Conservation (phyloP, 2,113 vertebrate genomes). For the Paralichthys olivaceus region DNA sequence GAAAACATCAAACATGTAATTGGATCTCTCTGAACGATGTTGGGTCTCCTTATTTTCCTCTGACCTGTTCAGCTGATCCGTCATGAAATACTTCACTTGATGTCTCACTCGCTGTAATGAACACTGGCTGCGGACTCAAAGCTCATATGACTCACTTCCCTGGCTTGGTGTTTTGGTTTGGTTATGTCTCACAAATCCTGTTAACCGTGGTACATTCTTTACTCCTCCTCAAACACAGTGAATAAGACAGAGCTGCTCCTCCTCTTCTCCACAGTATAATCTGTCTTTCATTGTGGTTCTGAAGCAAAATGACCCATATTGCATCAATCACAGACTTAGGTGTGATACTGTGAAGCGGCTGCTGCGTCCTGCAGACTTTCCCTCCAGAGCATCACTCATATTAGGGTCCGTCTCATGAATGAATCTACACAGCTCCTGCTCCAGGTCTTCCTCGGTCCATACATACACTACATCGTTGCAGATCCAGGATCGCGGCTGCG, state of each 20-base stretch:
- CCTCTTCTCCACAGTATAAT: not conserved
- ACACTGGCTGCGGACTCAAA: not conserved
- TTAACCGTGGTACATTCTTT: not conserved
- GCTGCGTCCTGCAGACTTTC: not conserved
- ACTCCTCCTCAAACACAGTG: not conserved
- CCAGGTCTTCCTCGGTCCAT: too few species aligned
- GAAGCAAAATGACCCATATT: not conserved
- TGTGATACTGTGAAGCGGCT: not conserved
- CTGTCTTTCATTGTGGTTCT: not conserved
- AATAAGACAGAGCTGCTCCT: not conserved
- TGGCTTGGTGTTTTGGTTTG: not conserved
- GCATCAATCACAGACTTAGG: not conserved
- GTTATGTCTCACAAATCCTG: slow-evolving; percentile 20
- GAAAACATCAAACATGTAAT: slow-evolving; percentile 4
- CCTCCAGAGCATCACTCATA: not conserved
- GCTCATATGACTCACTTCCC: slow-evolving; percentile 24
- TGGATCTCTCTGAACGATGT: slow-evolving; percentile 2
- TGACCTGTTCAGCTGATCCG: slow-evolving; percentile 11
- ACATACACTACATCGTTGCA: too few species aligned
- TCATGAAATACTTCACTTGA: slow-evolving; percentile 2
- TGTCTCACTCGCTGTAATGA: slow-evolving; percentile 9
- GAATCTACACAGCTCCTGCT: not conserved
- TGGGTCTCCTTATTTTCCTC: not conserved
- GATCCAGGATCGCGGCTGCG: too few species aligned
- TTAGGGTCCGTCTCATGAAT: not conserved